phyloP scores from a whole-genome alignment of 2,797 vertebrate species.

The Pantherophis alleghaniensis region DNA sequence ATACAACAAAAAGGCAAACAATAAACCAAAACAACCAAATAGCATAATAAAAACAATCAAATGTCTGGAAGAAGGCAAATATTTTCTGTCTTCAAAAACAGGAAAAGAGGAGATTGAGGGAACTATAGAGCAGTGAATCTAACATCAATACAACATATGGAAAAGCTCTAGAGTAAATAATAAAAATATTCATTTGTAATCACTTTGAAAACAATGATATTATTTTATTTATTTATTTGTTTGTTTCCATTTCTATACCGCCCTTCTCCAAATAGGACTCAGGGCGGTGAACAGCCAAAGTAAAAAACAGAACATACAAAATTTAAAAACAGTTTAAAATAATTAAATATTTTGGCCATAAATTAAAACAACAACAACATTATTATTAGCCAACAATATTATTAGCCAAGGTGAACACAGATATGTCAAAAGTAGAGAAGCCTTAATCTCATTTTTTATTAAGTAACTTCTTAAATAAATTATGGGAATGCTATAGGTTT shows the following conservation, averaged over 20 bases:
- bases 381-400: neutral
- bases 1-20: neutral
- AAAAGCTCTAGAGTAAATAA: neutral
- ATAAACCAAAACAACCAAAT: neutral
- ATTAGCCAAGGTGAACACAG: neutral
- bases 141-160: neutral
- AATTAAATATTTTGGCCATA: too few species aligned
- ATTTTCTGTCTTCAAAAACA: neutral
- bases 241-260: too few species aligned
- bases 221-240: neutral
- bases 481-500: neutral
- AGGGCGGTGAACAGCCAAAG: too few species aligned
- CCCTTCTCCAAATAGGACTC: too few species aligned
- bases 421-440: neutral
- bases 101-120: neutral
- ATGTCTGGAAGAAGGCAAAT: neutral
- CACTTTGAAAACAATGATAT: neutral
- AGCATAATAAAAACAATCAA: neutral
- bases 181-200: neutral
- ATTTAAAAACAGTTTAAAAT: too few species aligned
- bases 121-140: neutral
- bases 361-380: too few species aligned
- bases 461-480: neutral
- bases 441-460: neutral
- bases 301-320: too few species aligned